Evolutionary conservation across 92 coral and sea anemone genomes (phyloP).

Genomic region (Epizoanthus ramosus): DNA sequence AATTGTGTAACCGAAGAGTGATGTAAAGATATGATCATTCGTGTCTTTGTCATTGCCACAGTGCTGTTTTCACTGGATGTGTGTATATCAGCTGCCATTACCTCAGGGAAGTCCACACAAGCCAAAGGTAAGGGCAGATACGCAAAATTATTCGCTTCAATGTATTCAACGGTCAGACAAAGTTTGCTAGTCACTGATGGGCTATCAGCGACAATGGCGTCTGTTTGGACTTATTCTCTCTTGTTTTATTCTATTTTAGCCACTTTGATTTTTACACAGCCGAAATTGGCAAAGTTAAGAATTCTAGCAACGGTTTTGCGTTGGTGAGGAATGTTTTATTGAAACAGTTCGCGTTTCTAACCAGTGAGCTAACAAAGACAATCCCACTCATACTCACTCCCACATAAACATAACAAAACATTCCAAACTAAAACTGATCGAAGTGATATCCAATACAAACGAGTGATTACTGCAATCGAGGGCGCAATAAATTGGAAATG

Average conservation of each 20-base stretch:
- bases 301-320: background rate
- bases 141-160: too few relatives aligned
- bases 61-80: background rate
- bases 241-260: background rate
- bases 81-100: background rate
- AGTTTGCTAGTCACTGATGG: background rate
- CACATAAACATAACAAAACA: too few relatives aligned
- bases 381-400: conserved; percentile 2
- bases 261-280: background rate
- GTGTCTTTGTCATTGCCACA: conserved; percentile 13
- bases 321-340: background rate
- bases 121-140: background rate
- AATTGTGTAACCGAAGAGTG: conserved; percentile 5
- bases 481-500: conserved; percentile 19
- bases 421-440: background rate
- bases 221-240: background rate
- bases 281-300: background rate
- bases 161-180: background rate
- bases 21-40: conserved; percentile 40
- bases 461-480: background rate
- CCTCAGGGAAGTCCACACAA: conserved; percentile 11
- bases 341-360: conserved; percentile 17
- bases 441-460: background rate
- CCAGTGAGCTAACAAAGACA: conserved; percentile 20
- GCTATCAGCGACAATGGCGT: background rate